Evolutionary conservation across 2,888 invertebrate species (phyloP).

Genomic region (Camponotus fellah): DNA sequence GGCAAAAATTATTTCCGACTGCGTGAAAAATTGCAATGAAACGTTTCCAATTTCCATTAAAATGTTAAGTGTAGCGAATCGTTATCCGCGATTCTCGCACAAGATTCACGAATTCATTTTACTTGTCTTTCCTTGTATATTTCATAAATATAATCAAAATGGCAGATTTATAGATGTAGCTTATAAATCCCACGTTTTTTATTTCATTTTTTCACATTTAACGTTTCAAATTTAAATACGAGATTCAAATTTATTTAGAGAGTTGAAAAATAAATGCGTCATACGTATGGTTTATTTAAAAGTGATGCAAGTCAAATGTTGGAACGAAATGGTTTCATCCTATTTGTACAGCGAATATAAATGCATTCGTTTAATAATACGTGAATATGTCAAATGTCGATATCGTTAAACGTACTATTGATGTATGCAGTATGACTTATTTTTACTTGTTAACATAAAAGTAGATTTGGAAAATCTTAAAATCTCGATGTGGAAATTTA

Average conservation of each 20-base stretch:
- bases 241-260: slow-evolving; percentile 19
- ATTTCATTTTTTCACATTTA: slow-evolving; percentile 9
- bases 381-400: slow-evolving; percentile 31
- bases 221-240: slow-evolving; percentile 11
- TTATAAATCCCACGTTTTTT: background rate
- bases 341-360: slow-evolving; percentile 36
- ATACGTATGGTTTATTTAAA: slow-evolving; percentile 34
- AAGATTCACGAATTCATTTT: background rate
- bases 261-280: slow-evolving; percentile 25
- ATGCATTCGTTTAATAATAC: slow-evolving; percentile 23
- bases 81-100: background rate
- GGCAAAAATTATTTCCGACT: slow-evolving; percentile 32
- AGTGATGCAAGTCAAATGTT: slow-evolving; percentile 43
- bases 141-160: background rate
- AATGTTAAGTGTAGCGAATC: background rate
- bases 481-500: background rate
- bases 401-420: slow-evolving; percentile 27
- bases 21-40: slow-evolving; percentile 11
- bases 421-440: background rate
- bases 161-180: background rate
- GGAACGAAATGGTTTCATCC: slow-evolving; percentile 30
- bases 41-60: background rate
- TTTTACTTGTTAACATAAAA: slow-evolving; percentile 12
- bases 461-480: background rate
- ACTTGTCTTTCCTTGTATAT: background rate